Evolutionary conservation across 1,140 invertebrate species (phyloP).

Genomic region (Laodelphax striatellus): DNA sequence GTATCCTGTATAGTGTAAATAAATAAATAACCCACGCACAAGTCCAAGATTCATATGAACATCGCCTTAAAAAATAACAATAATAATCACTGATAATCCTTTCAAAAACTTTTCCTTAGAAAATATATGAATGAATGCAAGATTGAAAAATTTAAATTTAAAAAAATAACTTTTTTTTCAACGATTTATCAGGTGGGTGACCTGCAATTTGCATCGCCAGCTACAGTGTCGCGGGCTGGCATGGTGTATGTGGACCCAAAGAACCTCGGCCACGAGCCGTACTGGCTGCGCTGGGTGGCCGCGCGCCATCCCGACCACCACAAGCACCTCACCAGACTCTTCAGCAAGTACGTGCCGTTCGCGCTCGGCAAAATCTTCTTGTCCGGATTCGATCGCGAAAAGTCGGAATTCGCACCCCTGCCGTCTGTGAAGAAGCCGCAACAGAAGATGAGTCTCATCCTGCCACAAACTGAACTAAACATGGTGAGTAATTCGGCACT

Average conservation of each 20-base stretch:
- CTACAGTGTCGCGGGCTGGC: constrained; percentile 79
- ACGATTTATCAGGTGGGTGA: constrained; percentile 52
- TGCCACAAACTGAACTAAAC: constrained; percentile 73
- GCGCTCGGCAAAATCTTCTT: too few species aligned
- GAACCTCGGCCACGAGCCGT: constrained; percentile 74
- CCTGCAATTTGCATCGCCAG: constrained; percentile 79
- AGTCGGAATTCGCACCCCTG: background rate
- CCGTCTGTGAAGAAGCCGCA: background rate
- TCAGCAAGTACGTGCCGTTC: background rate
- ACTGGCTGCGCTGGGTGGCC: constrained; percentile 62
- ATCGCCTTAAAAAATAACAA: too few species aligned
- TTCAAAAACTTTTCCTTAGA: too few species aligned
- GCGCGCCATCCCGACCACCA: constrained; percentile 30
- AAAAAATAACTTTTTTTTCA: background rate
- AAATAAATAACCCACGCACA: too few species aligned
- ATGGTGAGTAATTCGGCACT: constrained; percentile 49
- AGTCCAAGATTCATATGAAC: too few species aligned
- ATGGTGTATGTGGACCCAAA: constrained; percentile 92
- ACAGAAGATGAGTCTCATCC: constrained; percentile 45
- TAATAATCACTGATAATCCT: too few species aligned
- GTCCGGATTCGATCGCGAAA: too few species aligned
- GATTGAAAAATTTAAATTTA: too few species aligned
- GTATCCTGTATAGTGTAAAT: too few species aligned
- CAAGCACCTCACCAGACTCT: constrained; percentile 34
- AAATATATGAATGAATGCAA: too few species aligned